These are phyloP conservation scores for Colistium nudipinnis DNA, from an alignment of 2,113 vertebrate genomes.

Conservation along the genomic window DNA sequence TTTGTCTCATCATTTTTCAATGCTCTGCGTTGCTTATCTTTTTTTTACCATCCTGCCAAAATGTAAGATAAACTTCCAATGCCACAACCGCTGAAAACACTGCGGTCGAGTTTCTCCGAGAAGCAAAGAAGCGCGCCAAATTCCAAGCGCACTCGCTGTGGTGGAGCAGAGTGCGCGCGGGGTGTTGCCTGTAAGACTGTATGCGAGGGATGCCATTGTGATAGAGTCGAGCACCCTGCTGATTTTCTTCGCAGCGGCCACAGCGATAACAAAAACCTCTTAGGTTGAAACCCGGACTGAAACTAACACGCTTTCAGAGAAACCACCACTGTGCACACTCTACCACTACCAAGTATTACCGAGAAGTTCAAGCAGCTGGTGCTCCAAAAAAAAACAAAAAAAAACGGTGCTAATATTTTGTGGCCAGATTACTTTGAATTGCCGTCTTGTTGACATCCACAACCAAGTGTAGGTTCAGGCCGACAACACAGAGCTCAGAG, in stretches of 20 bases:
- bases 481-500: background rate
- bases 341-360: background rate
- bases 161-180: slow-evolving; percentile 32
- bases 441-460: background rate
- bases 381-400: too few species aligned
- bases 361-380: slow-evolving; percentile 18
- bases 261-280: slow-evolving; percentile 7
- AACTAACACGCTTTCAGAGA: slow-evolving; percentile 40
- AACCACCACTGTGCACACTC: slow-evolving; percentile 13
- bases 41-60: slow-evolving; percentile 23
- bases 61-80: slow-evolving; percentile 21
- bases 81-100: slow-evolving; percentile 19
- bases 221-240: background rate
- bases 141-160: slow-evolving; percentile 43
- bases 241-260: slow-evolving; percentile 21
- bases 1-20: slow-evolving; percentile 19
- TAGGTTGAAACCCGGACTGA: slow-evolving; percentile 4
- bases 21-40: slow-evolving; percentile 22
- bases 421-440: background rate
- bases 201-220: background rate
- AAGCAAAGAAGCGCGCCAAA: slow-evolving; percentile 19
- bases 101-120: slow-evolving; percentile 41
- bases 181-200: slow-evolving; percentile 1
- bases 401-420: background rate
- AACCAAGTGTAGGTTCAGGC: too few species aligned